These are phyloP conservation scores for Otolemur garnettii DNA, from an alignment of 2,113 vertebrate species.

Conservation along the genomic window DNA sequence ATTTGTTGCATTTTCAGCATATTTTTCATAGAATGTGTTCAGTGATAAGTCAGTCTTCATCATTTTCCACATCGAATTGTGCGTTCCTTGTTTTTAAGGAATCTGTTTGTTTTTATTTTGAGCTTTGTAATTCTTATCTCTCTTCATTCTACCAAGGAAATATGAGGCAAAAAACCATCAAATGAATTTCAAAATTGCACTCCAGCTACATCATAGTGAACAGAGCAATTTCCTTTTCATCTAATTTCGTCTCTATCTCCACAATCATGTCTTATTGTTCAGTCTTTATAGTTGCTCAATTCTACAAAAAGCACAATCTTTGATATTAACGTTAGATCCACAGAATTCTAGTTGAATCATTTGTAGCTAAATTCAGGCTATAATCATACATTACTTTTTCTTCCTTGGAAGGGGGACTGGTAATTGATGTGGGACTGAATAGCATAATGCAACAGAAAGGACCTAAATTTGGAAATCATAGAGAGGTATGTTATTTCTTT, in stretches of 20 bases:
- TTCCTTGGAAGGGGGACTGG: neutral
- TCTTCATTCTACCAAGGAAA: neutral
- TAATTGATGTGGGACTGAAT: neutral
- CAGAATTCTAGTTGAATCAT: constrained; percentile 2
- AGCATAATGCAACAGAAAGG: neutral
- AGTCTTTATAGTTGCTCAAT: constrained; percentile 11
- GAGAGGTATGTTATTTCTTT: neutral
- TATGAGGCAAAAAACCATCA: neutral
- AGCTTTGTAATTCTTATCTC: constrained; percentile 22
- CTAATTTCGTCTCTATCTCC: constrained; percentile 2
- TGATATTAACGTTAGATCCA: neutral
- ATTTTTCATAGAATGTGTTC: neutral
- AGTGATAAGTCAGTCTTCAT: neutral
- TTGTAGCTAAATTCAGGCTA: neutral
- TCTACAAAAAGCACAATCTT: constrained; percentile 50
- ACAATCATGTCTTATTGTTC: constrained; percentile 59
- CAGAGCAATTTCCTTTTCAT: constrained; percentile 28
- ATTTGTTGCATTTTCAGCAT: neutral
- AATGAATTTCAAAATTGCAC: neutral
- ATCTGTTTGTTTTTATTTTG: constrained; percentile 4
- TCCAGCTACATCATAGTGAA: neutral
- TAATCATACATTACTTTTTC: neutral
- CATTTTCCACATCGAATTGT: neutral
- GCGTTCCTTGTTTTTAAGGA: neutral
- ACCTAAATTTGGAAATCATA: neutral